These are phyloP conservation scores for Bradypus variegatus DNA, from an alignment of 2,797 vertebrate genomes.

Conservation along the genomic window DNA sequence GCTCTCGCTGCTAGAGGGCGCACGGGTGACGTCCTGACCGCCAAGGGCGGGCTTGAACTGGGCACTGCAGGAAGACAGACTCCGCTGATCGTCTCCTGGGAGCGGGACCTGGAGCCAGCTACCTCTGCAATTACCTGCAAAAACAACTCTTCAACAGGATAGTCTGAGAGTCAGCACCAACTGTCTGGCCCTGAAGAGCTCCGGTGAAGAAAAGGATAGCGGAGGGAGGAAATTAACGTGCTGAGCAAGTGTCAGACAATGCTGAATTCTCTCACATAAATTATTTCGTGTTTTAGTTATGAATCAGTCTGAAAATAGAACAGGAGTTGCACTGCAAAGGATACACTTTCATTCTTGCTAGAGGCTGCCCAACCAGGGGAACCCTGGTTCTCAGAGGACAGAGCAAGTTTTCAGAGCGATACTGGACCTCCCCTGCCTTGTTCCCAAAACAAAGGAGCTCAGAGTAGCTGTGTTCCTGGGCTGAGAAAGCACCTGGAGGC, in stretches of 20 bases:
- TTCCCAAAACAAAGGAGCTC: background rate
- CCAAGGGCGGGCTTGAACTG: background rate
- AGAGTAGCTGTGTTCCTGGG: background rate
- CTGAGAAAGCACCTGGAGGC: background rate
- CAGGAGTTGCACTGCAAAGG: background rate
- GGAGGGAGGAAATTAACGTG: background rate
- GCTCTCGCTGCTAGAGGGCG: background rate
- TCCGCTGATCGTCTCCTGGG: accelerated
- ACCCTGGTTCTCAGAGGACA: background rate
- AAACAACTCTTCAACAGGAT: background rate
- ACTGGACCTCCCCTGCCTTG: accelerated
- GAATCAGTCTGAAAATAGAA: background rate
- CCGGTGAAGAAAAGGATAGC: background rate
- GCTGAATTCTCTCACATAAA: background rate
- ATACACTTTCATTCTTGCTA: background rate
- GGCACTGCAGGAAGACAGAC: too few species aligned
- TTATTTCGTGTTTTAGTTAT: background rate
- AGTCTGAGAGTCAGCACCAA: background rate
- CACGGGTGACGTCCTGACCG: background rate
- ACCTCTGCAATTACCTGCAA: background rate
- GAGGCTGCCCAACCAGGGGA: background rate
- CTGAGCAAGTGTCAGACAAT: background rate
- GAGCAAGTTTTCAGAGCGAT: background rate
- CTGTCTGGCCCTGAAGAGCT: background rate
- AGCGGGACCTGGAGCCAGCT: accelerated